Evolutionary conservation across 2,797 vertebrate genomes (phyloP).

Genomic region (Babyrousa celebensis): DNA sequence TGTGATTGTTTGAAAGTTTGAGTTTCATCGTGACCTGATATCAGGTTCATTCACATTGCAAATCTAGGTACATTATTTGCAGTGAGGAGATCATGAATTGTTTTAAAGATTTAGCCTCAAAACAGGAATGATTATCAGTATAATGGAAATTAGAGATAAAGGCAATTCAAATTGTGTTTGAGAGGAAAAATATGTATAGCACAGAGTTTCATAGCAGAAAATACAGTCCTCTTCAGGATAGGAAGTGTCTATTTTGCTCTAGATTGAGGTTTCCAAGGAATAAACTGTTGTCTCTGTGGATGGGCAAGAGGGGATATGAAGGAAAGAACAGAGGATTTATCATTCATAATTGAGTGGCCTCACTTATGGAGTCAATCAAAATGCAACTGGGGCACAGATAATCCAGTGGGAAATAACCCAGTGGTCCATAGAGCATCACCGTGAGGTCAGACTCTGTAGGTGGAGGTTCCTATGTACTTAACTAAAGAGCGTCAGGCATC

Average conservation of each 20-base stretch:
- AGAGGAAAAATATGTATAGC: neutral
- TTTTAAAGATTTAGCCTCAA: conserved; percentile 37
- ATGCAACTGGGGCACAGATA: neutral
- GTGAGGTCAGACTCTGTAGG: neutral
- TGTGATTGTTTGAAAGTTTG: conserved; percentile 14
- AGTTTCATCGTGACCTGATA: neutral
- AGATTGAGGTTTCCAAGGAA: neutral
- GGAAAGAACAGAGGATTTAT: neutral
- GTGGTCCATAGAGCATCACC: accelerated
- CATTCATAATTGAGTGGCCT: neutral
- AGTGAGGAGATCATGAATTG: neutral
- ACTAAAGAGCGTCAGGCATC: neutral
- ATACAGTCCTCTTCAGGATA: neutral
- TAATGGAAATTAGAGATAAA: neutral
- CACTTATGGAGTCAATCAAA: neutral
- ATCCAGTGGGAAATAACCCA: accelerated
- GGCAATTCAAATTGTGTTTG: neutral
- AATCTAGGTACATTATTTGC: neutral
- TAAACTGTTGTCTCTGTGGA: neutral
- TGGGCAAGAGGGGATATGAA: neutral
- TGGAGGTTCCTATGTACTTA: accelerated
- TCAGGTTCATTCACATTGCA: neutral
- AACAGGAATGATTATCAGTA: neutral
- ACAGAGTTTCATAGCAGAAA: neutral
- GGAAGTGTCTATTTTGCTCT: neutral